Evolutionary conservation across 2,888 invertebrate genomes (phyloP).

Genomic region (Cataglyphis livida): DNA sequence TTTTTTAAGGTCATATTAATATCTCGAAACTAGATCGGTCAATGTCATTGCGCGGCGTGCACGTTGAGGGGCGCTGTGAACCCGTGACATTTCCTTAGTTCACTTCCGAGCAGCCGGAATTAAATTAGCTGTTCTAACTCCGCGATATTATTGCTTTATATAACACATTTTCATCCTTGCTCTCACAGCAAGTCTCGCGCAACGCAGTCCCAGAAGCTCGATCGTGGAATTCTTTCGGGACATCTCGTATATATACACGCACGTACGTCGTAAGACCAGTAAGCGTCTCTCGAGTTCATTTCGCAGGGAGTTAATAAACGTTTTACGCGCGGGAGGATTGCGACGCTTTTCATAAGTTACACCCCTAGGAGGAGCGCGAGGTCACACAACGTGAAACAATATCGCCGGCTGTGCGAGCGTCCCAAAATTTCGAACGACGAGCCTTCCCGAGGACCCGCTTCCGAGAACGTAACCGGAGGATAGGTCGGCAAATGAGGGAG

Average conservation of each 20-base stretch:
- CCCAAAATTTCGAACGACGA: slow-evolving; percentile 51
- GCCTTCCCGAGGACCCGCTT: slow-evolving; percentile 12
- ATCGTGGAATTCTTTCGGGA: slow-evolving; percentile 24
- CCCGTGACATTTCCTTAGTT: slow-evolving; percentile 39
- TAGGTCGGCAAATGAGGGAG: slow-evolving; percentile 8
- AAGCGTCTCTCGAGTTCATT: slow-evolving; percentile 66
- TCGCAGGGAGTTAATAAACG: slow-evolving; percentile 71
- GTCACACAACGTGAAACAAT: slow-evolving; percentile 60
- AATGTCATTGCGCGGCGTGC: slow-evolving; percentile 15
- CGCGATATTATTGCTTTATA: slow-evolving; percentile 38
- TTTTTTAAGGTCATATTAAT: slow-evolving; percentile 36
- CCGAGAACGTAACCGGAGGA: not conserved
- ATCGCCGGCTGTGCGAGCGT: slow-evolving; percentile 45
- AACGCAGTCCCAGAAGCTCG: slow-evolving; percentile 1
- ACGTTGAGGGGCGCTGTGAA: slow-evolving; percentile 22
- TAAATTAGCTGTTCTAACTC: slow-evolving; percentile 47
- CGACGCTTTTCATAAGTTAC: slow-evolving; percentile 64
- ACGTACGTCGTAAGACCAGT: slow-evolving; percentile 48
- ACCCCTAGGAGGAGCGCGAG: slow-evolving; percentile 24
- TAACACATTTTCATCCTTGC: slow-evolving; percentile 40
- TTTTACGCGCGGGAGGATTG: slow-evolving; percentile 64
- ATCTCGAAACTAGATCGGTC: slow-evolving; percentile 38
- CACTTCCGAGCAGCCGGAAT: slow-evolving; percentile 34
- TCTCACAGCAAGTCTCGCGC: not conserved
- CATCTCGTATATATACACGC: slow-evolving; percentile 26